These are phyloP conservation scores for Cheilosia soror DNA, from an alignment of 2,888 invertebrate species.

Conservation along the genomic window DNA sequence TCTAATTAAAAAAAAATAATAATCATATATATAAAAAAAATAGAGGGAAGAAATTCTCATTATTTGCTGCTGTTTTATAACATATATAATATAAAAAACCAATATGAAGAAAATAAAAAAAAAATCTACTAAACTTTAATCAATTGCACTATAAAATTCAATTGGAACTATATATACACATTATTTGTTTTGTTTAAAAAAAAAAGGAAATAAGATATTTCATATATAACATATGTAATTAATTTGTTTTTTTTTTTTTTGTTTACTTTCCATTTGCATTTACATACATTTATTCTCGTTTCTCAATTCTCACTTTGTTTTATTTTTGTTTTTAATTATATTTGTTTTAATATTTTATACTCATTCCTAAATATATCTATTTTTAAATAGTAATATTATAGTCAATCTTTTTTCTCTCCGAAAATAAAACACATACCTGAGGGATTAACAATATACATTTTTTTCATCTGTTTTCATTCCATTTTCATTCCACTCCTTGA, in stretches of 20 bases:
- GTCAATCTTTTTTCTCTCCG: slow-evolving; percentile 88
- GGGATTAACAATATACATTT: slow-evolving; percentile 79
- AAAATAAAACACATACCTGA: slow-evolving; percentile 86
- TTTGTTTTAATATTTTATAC: slow-evolving; percentile 77
- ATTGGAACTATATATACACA: slow-evolving; percentile 76
- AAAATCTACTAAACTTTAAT: slow-evolving; percentile 76
- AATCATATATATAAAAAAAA: slow-evolving; percentile 39
- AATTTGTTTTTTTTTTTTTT: slow-evolving; percentile 37
- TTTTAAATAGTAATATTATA: slow-evolving; percentile 80
- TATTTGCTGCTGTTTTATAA: slow-evolving; percentile 15
- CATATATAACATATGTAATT: slow-evolving; percentile 39
- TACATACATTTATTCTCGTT: slow-evolving; percentile 47
- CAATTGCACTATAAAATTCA: slow-evolving; percentile 79
- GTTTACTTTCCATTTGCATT: slow-evolving; percentile 43
- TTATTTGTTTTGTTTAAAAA: slow-evolving; percentile 32
- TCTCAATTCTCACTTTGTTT: slow-evolving; percentile 69
- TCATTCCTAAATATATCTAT: slow-evolving; percentile 77
- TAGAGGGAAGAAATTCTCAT: slow-evolving; percentile 62
- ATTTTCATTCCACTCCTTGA: slow-evolving; percentile 41
- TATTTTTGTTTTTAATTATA: slow-evolving; percentile 73
- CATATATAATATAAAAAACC: slow-evolving; percentile 17
- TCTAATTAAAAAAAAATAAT: slow-evolving; percentile 39
- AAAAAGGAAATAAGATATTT: slow-evolving; percentile 47
- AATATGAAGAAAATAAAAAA: slow-evolving; percentile 43
- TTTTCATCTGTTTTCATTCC: slow-evolving; percentile 49